Evolutionary conservation across 1,140 invertebrate genomes (phyloP), one percentile per base, ranked within the genome.

Genomic region (Pygmarrhopalites habei): DNA sequence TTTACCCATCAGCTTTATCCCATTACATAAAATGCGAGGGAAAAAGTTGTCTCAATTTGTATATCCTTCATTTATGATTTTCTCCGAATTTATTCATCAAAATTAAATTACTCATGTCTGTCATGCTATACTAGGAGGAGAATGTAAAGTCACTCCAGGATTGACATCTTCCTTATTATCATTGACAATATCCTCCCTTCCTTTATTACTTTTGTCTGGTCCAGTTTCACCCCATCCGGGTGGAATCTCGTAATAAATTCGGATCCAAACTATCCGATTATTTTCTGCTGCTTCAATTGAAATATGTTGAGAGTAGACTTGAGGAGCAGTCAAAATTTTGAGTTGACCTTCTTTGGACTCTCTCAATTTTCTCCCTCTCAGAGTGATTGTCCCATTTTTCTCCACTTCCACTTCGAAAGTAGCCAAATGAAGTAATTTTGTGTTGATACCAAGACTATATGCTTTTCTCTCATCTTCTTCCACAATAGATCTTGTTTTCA

Each of bases 351-450:
- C 53, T 19, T 56, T 56, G 7, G 53, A n/a, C 5, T 19, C 23
- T 28, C 23, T 56, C 28, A 56, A 39, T 23, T 56, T 56, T 21
- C 53, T 10, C 14, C 53, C 53, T 3, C 5, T 56, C 35, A 56
- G 17, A n/a, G 39, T 19, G 15, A 56, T 21, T 3, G 10, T 56
- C 12, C 53, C 53, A 19, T 56, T 19, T 14, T 17, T n/a, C 23
- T 41, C n/a, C 12, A 56, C 53, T 41, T 56, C 53, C 3, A 56
- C 39, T 21, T 56, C 53, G 25, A 56, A 56, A 15, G 53, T 56
- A 32, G 53, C 53, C 15, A 56, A 23, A 41, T 56, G 32, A n/a
- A 56, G 35, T 7, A 41, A 10, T 41, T 56, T 56, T n/a, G 28
- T 56, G 39, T 56, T 56, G 10, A 56, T 41, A 3, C 29, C 53